phyloP scores from a whole-genome alignment of 2,113 vertebrate species.

The Campylorhamphus procurvoides region DNA sequence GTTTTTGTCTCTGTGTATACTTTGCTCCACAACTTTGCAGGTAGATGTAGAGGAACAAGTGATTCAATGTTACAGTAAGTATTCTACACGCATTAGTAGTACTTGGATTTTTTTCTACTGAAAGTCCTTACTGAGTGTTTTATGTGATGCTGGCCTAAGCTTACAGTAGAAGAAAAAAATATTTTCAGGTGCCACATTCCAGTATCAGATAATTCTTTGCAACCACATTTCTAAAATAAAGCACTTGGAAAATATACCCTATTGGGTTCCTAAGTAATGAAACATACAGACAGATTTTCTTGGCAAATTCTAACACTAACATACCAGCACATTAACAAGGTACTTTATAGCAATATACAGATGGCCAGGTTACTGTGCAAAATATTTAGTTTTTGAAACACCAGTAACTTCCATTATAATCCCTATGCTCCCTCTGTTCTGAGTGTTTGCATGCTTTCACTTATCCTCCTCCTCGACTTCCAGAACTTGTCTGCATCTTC shows the following conservation, averaged over 20 bases:
- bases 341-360: not conserved
- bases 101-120: not conserved
- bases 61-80: not conserved
- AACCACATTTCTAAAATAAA: not conserved
- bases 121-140: not conserved
- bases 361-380: not conserved
- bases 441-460: not conserved
- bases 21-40: not conserved
- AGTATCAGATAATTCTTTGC: not conserved
- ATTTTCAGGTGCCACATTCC: not conserved
- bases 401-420: not conserved
- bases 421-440: not conserved
- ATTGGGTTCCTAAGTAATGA: not conserved
- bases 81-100: not conserved
- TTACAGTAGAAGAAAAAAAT: not conserved
- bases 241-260: not conserved
- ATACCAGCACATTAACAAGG: slow-evolving; percentile 50
- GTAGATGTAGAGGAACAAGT: not conserved
- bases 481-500: not conserved
- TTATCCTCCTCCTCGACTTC: not conserved
- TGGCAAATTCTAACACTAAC: slow-evolving; percentile 50
- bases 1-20: not conserved
- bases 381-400: slow-evolving; percentile 2
- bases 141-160: not conserved
- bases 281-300: slow-evolving; percentile 23